Conservation (phyloP, 2,797 vertebrate genomes). For the Myotis myotis region DNA sequence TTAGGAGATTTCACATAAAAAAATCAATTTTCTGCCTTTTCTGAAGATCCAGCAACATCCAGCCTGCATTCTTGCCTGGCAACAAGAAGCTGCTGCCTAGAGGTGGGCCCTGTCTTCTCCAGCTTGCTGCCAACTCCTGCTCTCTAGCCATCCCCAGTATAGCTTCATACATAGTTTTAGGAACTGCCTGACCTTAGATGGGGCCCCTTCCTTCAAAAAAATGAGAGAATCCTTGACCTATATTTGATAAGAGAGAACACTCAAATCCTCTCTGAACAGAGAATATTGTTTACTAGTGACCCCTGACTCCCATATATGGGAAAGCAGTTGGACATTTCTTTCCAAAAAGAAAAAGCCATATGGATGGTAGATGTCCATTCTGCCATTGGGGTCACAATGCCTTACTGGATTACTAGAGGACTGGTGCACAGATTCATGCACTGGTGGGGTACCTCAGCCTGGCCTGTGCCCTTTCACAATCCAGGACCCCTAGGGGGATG, state of each 20-base stretch:
- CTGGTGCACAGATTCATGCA: too few species aligned
- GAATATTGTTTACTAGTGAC: slow-evolving; percentile 45
- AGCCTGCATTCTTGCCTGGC: background rate
- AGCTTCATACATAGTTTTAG: background rate
- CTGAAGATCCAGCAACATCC: background rate
- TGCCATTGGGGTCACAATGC: background rate
- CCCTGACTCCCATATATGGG: background rate
- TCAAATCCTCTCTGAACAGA: slow-evolving; percentile 42
- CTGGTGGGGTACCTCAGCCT: too few species aligned
- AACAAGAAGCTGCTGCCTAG: background rate
- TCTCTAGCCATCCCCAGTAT: background rate
- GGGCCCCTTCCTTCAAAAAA: background rate
- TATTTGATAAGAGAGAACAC: background rate
- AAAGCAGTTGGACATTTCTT: slow-evolving; percentile 13
- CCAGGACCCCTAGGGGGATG: too few species aligned
- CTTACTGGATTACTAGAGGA: slow-evolving; percentile 16
- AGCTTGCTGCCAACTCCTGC: background rate
- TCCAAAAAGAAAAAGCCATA: background rate
- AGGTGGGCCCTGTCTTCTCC: background rate
- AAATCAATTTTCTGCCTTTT: background rate
- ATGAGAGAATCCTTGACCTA: slow-evolving; percentile 7
- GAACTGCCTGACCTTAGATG: background rate
- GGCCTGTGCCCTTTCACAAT: too few species aligned
- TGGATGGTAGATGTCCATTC: background rate
- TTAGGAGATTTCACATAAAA: background rate